Base-by-base conservation (phyloP, 2,888 invertebrate genomes). In the Lasioglossum marginatum region DNA sequence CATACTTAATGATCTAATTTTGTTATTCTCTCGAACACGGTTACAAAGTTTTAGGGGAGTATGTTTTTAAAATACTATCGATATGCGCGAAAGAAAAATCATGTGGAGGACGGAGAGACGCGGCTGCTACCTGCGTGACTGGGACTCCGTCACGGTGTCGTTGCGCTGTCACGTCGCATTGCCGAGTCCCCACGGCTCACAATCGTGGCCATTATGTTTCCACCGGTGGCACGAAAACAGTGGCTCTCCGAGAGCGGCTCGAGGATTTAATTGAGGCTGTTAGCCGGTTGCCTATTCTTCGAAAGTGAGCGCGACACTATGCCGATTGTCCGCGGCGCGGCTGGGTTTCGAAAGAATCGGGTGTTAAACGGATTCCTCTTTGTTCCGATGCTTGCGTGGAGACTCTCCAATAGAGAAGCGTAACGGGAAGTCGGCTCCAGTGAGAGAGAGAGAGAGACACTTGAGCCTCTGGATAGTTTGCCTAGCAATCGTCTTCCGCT, bases 91-190 rank as follows among this genome's bases (percentile, higher is more conserved):
- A 57, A n/a, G 12, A 57, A 57, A 57, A 57, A n/a, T 57, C 57
- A n/a, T 4, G 10, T 10, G 68, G 3, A 68, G 12, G 8, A 19
- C 16, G 23, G 37, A 34, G 68, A 23, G 4, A 68, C 37, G 16
- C 68, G 23, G 43, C n/a, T 37, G 34, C 48, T 82, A 75, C 78
- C 70, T 71, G 84, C 77, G 84, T 52, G 72, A 83, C 82, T 63
- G 74, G 37, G 40, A 52, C 75, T 82, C 27, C 74, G 84, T 83
- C 84, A 74, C 78, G 78, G 84, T 83, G 31, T 74, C 48, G 19
- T 37, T 5, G 77, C 45, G 77, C 57, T 83, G 83, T 73, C 82
- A 60, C 77, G 70, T 84, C 60, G 79, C 79, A 43, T 84, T 75
- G 60, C 70, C 52, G n/a, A 57, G 52, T 77, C 63, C 79, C 37